Percentiles rank a stretch among this genome's conserved stretches.
phyloP scores from a whole-genome alignment of 37 sponge, comb jelly and placozoan genomes.

The Diacarnus erythraeanus region DNA sequence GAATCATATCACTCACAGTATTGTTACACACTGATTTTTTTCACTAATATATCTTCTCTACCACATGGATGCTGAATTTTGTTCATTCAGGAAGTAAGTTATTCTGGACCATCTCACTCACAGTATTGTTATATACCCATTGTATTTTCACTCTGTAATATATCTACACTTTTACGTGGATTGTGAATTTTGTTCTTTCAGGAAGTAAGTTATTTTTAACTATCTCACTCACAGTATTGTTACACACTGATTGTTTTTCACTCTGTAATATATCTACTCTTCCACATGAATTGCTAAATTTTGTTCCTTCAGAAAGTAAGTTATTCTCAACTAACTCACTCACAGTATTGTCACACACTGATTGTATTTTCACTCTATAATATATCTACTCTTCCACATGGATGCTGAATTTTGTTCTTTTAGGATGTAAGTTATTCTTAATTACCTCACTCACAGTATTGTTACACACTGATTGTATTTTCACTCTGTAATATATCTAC shows the following conservation, averaged over 20 bases:
- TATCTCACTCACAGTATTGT: neutral
- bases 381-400: too few species aligned
- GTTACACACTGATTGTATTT: too few species aligned
- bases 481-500: too few species aligned
- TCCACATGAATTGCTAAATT: neutral
- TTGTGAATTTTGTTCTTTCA: neutral
- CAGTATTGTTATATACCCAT: neutral
- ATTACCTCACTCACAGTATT: too few species aligned
- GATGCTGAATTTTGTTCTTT: too few species aligned
- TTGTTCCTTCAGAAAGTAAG: neutral
- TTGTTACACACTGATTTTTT: neutral
- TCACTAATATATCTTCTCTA: neutral
- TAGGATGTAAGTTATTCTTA: too few species aligned
- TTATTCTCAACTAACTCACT: neutral
- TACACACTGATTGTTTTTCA: neutral
- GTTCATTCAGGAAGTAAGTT: neutral
- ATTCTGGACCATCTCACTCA: neutral
- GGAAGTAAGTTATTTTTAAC: neutral
- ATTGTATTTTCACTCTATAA: too few species aligned
- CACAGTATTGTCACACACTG: too few species aligned
- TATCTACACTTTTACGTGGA: neutral
- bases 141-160: neutral
- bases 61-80: neutral
- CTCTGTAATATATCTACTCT: neutral
- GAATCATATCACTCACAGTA: neutral